Conservation (phyloP, 2,113 vertebrate species). For the Regulus satrapa region DNA sequence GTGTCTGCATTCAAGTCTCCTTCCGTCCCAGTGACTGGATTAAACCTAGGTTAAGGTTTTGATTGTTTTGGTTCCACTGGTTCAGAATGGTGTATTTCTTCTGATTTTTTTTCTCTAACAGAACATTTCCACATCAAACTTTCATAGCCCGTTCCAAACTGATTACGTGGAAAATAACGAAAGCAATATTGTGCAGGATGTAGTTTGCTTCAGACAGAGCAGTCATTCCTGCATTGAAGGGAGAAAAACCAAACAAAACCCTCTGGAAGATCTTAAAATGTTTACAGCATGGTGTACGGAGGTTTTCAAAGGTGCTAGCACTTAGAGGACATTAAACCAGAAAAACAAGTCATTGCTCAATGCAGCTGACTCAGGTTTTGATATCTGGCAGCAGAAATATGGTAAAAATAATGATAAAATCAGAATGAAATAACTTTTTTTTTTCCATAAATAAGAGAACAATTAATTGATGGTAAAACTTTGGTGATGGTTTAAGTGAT, state of each 20-base stretch:
- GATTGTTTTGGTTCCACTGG: conserved; percentile 19
- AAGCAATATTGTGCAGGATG: conserved; percentile 11
- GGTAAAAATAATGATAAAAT: background rate
- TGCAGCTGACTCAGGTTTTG: background rate
- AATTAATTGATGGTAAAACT: background rate
- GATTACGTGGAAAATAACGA: background rate
- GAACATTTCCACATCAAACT: conserved; percentile 10
- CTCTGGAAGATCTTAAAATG: background rate
- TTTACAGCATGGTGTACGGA: background rate
- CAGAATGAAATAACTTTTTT: background rate
- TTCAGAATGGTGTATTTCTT: conserved; percentile 30
- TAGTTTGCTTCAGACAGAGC: conserved; percentile 32
- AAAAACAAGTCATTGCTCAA: background rate
- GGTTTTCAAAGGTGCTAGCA: background rate
- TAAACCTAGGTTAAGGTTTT: conserved; percentile 27
- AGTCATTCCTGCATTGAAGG: background rate
- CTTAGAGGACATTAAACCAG: background rate
- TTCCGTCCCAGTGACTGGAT: conserved; percentile 50
- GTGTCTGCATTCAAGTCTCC: conserved; percentile 29
- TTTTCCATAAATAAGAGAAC: background rate
- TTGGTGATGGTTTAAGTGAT: background rate
- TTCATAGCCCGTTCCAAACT: conserved; percentile 15
- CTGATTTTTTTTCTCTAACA: background rate
- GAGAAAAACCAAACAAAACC: background rate
- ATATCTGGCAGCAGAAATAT: background rate